Conservation (phyloP, 2,797 vertebrate species). For the Spheniscus humboldti region DNA sequence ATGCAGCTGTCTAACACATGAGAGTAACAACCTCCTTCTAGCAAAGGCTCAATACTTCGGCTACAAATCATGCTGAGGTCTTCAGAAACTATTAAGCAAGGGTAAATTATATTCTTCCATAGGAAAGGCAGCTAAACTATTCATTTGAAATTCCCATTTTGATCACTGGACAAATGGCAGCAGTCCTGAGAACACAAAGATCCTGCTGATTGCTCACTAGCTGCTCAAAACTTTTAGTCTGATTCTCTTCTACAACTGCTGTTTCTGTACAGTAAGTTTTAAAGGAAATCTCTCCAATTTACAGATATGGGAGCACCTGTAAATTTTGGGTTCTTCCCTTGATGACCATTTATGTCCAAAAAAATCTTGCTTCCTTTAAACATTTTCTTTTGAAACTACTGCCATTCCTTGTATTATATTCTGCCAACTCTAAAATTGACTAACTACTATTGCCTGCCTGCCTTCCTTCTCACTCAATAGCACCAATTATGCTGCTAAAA, state of each 20-base stretch:
- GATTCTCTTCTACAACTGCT: neutral
- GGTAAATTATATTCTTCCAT: neutral
- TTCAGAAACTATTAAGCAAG: neutral
- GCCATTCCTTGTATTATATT: neutral
- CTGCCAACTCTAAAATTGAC: neutral
- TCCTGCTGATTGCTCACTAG: neutral
- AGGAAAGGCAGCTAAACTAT: neutral
- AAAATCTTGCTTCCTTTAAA: neutral
- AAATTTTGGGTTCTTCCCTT: neutral
- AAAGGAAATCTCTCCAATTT: neutral
- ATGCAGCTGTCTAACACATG: accelerated
- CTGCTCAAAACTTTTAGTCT: neutral
- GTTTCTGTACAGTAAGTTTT: neutral
- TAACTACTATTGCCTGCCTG: neutral
- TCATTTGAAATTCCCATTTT: neutral
- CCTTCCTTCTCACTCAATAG: neutral
- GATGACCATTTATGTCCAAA: neutral
- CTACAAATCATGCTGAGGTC: neutral
- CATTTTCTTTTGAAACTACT: neutral
- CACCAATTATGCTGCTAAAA: slow-evolving; percentile 16
- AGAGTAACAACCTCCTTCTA: neutral
- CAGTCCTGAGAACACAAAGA: neutral
- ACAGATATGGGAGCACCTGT: neutral
- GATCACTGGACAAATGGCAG: neutral
- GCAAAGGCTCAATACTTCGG: neutral